Percentiles rank a stretch among this genome's conserved stretches.
These are phyloP conservation scores for Xanthia togata DNA, from an alignment of 2,888 invertebrate genomes.

Conservation along the genomic window DNA sequence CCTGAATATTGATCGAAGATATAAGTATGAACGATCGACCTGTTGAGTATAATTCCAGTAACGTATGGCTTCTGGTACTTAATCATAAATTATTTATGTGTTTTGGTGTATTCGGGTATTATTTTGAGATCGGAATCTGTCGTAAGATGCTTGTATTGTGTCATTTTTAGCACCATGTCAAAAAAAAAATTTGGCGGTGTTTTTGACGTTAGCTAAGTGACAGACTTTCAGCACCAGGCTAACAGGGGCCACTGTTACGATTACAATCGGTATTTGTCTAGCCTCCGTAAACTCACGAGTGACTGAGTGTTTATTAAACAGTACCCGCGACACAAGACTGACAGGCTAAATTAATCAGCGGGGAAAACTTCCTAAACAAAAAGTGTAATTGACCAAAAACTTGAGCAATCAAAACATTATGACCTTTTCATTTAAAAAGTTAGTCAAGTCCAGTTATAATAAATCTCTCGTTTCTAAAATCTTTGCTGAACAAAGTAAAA, in stretches of 20 bases:
- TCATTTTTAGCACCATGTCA: background rate
- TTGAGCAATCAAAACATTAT: slow-evolving; percentile 43
- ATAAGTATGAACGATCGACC: slow-evolving; percentile 34
- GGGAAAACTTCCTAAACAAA: slow-evolving; percentile 25
- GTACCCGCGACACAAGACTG: background rate
- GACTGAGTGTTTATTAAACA: background rate
- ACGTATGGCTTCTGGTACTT: slow-evolving; percentile 9
- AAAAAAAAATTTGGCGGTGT: too few relatives aligned
- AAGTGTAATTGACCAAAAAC: slow-evolving; percentile 33
- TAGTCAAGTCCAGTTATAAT: slow-evolving; percentile 29
- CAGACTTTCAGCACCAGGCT: background rate
- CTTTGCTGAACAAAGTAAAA: slow-evolving; percentile 41
- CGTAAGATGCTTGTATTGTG: background rate
- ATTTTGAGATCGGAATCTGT: background rate
- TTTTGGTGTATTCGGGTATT: slow-evolving; percentile 12
- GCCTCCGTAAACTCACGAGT: background rate
- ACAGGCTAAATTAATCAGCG: slow-evolving; percentile 8
- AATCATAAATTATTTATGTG: background rate
- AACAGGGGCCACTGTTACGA: background rate
- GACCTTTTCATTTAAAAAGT: slow-evolving; percentile 48
- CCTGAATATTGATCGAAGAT: slow-evolving; percentile 24
- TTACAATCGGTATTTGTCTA: background rate
- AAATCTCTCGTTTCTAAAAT: slow-evolving; percentile 43
- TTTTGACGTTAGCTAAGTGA: background rate
- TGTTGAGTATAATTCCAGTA: slow-evolving; percentile 40